phyloP scores from a whole-genome alignment of 1,140 invertebrate species.

The Camponotus floridanus region DNA sequence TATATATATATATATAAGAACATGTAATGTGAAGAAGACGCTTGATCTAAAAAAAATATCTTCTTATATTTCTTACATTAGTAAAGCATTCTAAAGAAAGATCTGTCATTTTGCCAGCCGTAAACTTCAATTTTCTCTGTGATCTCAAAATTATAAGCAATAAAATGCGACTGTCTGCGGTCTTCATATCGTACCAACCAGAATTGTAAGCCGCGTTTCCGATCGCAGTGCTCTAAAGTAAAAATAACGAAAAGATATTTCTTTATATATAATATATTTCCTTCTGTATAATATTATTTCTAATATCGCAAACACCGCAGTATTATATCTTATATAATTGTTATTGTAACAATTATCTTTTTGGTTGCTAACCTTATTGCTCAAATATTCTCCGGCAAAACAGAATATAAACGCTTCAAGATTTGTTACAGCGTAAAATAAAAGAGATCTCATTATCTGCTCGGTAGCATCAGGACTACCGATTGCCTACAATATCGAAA shows the following conservation, averaged over 20 bases:
- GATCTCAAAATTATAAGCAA: constrained; percentile 60
- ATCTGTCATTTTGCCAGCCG: constrained; percentile 62
- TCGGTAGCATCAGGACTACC: constrained; percentile 13
- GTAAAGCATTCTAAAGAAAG: constrained; percentile 65
- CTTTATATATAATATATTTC: not conserved
- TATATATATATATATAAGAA: not conserved
- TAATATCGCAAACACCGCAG: not conserved
- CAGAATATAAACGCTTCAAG: constrained; percentile 67
- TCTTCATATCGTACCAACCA: constrained; percentile 60
- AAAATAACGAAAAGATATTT: not conserved
- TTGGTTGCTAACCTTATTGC: constrained; percentile 46
- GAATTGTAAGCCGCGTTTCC: constrained; percentile 52
- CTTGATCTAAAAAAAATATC: not conserved
- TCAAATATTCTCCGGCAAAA: constrained; percentile 69
- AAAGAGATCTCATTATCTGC: constrained; percentile 36
- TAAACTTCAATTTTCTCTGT: constrained; percentile 56
- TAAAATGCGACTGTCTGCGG: constrained; percentile 33
- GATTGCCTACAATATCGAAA: constrained; percentile 39
- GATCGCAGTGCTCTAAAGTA: constrained; percentile 42
- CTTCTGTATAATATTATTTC: not conserved
- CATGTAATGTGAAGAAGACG: not conserved
- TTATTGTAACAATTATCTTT: not conserved
- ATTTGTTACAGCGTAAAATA: constrained; percentile 54
- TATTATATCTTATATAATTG: not conserved
- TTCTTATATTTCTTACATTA: constrained; percentile 49